phyloP scores from a whole-genome alignment of 1,140 invertebrate genomes.

The Zeugodacus cucurbitae region DNA sequence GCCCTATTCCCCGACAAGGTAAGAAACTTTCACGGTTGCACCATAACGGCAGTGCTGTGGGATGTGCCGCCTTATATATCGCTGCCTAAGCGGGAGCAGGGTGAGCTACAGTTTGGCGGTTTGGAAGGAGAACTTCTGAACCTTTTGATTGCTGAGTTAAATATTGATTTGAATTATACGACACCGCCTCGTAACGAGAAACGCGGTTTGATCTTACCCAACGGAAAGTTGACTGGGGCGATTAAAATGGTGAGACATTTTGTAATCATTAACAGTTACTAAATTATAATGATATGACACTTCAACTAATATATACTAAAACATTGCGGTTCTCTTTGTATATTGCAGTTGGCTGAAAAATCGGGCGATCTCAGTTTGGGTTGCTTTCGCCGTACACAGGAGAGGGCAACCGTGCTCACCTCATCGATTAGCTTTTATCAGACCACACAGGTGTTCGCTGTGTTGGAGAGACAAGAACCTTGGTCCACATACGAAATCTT shows the following conservation, averaged over 20 bases:
- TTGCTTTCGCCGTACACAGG: constrained; percentile 18
- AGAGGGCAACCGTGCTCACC: constrained; percentile 3
- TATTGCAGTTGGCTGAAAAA: constrained; percentile 23
- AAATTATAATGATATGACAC: neutral
- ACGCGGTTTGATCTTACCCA: constrained; percentile 44
- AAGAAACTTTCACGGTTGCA: constrained; percentile 53
- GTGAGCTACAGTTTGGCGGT: neutral
- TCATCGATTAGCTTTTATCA: constrained; percentile 29
- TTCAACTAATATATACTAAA: no score
- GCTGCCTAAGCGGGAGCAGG: neutral
- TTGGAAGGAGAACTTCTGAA: constrained; percentile 55
- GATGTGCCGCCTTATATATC: constrained; percentile 52
- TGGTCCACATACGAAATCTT: constrained; percentile 24
- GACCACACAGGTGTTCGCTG: constrained; percentile 3
- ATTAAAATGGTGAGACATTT: constrained; percentile 48
- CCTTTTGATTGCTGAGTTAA: constrained; percentile 43
- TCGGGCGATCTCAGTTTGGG: constrained; percentile 32
- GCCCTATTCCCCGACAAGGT: constrained; percentile 55
- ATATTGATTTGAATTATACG: constrained; percentile 35
- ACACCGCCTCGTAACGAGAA: constrained; percentile 32
- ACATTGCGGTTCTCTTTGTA: neutral
- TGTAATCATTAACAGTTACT: no score
- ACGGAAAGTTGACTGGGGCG: constrained; percentile 48
- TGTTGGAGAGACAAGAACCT: neutral
- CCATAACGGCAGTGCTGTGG: constrained; percentile 49